Evolutionary conservation across 1,140 invertebrate species (phyloP).

Genomic region (Achatina immaculata): DNA sequence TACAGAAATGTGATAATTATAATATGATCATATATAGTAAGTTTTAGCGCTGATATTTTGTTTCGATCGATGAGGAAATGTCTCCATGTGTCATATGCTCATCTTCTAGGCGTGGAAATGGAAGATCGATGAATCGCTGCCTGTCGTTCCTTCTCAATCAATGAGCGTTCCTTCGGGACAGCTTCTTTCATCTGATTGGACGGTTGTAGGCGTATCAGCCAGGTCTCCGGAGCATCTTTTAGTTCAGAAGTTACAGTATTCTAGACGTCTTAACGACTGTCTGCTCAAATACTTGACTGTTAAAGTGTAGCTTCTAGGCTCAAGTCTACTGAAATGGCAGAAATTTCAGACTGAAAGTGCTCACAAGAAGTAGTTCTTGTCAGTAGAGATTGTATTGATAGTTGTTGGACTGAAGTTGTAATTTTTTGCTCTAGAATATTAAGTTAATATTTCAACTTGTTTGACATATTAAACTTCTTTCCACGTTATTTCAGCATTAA

Average conservation of each 20-base stretch:
- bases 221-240: constrained; percentile 14
- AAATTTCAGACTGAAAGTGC: too few species aligned
- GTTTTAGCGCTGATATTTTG: too few species aligned
- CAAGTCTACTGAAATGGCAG: not conserved
- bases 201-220: not conserved
- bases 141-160: not conserved
- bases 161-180: not conserved
- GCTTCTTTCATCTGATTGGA: not conserved
- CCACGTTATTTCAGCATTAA: too few species aligned
- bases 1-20: too few species aligned
- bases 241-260: not conserved
- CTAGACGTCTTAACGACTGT: constrained; percentile 11
- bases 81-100: not conserved
- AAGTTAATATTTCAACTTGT: too few species aligned
- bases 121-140: not conserved
- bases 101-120: not conserved
- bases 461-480: too few species aligned
- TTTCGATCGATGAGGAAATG: constrained; percentile 3
- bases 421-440: too few species aligned
- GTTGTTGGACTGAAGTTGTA: too few species aligned
- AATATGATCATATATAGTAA: too few species aligned
- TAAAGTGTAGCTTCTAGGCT: not conserved
- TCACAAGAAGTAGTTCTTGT: too few species aligned
- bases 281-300: not conserved
- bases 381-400: too few species aligned